Percentiles rank a stretch among this genome's conserved stretches.
These are phyloP conservation scores for Xestia c-nigrum DNA, from an alignment of 2,888 invertebrate species.

Conservation along the genomic window DNA sequence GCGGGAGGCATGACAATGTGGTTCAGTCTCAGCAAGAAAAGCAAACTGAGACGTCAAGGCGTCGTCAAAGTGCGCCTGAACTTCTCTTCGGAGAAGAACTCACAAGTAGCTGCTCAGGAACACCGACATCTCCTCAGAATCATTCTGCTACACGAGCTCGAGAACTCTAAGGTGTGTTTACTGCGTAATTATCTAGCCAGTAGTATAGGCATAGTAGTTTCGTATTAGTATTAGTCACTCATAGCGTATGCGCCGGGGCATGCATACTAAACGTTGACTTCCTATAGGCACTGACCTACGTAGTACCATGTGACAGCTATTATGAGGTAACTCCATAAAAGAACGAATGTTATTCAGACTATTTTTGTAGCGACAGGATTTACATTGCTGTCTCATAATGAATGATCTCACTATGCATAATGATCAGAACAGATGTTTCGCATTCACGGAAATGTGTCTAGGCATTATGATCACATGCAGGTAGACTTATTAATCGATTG, in stretches of 20 bases:
- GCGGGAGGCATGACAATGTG: conserved; percentile 98
- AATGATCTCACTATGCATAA: conserved; percentile 54
- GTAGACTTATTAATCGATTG: conserved; percentile 16
- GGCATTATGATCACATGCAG: conserved; percentile 2
- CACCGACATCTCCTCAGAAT: conserved; percentile 95
- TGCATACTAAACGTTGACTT: conserved; percentile 51
- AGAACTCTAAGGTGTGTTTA: conserved; percentile 92
- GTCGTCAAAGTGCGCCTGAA: conserved; percentile 95
- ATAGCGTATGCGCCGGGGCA: conserved; percentile 15
- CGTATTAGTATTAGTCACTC: conserved; percentile 32
- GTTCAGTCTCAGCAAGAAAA: conserved; percentile 96
- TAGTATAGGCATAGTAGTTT: conserved; percentile 39
- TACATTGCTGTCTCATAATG: conserved; percentile 39
- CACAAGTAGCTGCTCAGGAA: conserved; percentile 95
- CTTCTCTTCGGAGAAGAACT: conserved; percentile 96
- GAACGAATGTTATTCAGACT: conserved; percentile 28
- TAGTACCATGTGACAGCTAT: conserved; percentile 27
- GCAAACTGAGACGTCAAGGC: conserved; percentile 96
- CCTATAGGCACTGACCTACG: conserved; percentile 48
- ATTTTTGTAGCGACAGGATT: conserved; percentile 37
- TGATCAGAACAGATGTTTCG: conserved; percentile 29
- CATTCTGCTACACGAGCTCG: conserved; percentile 94
- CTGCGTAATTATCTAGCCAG: conserved; percentile 38
- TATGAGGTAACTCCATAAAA: conserved; percentile 46
- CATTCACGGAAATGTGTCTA: conserved; percentile 25